Percentiles rank a stretch among this genome's conserved stretches.
These are phyloP conservation scores for Genyomyrus donnyi DNA, from an alignment of 2,113 vertebrate species.

Conservation along the genomic window DNA sequence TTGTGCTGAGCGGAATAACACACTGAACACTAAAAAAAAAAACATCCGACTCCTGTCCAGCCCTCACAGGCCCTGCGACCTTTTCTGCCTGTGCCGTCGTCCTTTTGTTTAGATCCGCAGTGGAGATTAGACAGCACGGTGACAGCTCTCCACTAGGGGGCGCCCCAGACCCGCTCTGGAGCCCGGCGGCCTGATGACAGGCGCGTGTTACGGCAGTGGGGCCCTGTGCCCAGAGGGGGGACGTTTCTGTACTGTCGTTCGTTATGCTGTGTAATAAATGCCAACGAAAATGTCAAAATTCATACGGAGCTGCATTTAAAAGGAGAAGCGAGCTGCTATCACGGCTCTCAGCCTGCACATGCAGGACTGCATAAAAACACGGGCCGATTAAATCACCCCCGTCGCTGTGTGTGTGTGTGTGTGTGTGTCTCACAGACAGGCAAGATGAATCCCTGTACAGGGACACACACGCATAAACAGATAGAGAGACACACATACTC, in stretches of 20 bases:
- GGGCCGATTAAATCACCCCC: not conserved
- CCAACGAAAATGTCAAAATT: constrained; percentile 25
- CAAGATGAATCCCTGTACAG: not conserved
- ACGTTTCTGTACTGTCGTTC: not conserved
- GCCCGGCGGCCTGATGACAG: not conserved
- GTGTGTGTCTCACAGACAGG: not conserved
- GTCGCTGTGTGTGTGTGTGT: too few species aligned
- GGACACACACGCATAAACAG: not conserved
- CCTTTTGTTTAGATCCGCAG: not conserved
- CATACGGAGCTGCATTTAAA: constrained; percentile 22
- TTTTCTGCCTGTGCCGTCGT: not conserved
- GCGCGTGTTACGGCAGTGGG: not conserved
- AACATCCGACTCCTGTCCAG: not conserved
- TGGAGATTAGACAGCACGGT: not conserved
- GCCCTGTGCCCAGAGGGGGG: not conserved
- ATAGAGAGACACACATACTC: not conserved
- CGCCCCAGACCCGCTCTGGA: constrained; percentile 31
- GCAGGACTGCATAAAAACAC: not conserved
- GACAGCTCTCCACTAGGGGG: constrained; percentile 48
- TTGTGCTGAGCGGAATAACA: not conserved
- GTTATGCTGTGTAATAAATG: constrained; percentile 13
- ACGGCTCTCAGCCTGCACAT: not conserved
- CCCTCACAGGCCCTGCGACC: not conserved
- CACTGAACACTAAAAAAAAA: not conserved
- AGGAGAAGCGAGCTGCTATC: not conserved